phyloP scores from a whole-genome alignment of 53 echinoderm and acorn worm genomes.

The Temnopleurus reevesii region DNA sequence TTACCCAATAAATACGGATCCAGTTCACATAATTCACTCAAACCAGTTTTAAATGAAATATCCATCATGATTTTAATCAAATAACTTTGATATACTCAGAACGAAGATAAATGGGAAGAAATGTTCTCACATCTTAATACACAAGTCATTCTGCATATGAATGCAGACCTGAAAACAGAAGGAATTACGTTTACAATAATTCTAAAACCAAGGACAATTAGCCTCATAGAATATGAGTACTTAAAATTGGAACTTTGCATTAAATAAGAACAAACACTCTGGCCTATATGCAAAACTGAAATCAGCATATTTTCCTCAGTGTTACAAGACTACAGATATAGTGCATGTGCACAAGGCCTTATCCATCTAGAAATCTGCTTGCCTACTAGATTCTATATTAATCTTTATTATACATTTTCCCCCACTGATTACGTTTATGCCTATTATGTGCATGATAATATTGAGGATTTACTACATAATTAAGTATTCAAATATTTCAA shows the following conservation, averaged over 20 bases:
- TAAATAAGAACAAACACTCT: background rate
- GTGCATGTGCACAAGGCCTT: background rate
- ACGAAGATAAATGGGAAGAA: background rate
- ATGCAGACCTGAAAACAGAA: too few species aligned
- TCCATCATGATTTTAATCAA: conserved; percentile 24
- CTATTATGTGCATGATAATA: background rate
- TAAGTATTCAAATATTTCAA: background rate
- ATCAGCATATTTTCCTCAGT: too few species aligned
- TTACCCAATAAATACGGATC: too few species aligned
- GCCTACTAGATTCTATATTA: too few species aligned
- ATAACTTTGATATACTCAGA: background rate
- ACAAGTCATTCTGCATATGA: background rate
- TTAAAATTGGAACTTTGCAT: background rate
- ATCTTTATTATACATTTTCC: too few species aligned
- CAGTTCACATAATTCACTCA: background rate
- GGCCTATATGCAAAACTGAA: background rate
- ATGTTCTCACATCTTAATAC: background rate
- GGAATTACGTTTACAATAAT: background rate
- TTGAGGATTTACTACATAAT: background rate
- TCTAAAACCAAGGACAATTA: background rate
- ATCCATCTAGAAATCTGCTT: background rate
- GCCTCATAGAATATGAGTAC: background rate
- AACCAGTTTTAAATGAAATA: background rate
- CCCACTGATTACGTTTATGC: too few species aligned
- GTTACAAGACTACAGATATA: background rate